phyloP scores from a whole-genome alignment of 1,140 invertebrate genomes.

The Macrobrachium nipponense region DNA sequence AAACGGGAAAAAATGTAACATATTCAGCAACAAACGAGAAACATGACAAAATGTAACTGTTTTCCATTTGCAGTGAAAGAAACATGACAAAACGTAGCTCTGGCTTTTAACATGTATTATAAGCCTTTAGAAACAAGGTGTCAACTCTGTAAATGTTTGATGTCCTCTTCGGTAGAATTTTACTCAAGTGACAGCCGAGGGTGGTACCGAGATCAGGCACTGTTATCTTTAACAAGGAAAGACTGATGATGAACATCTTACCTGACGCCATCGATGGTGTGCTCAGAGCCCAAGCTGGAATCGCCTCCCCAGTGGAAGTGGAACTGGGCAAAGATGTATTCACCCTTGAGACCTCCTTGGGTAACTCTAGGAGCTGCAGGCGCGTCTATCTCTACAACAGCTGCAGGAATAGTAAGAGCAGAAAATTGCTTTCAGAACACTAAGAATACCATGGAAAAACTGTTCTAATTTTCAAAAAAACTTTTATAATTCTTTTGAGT shows the following conservation, averaged over 20 bases:
- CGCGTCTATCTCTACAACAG: slow-evolving; percentile 62
- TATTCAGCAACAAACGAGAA: not conserved
- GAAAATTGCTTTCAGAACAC: not conserved
- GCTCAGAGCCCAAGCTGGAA: slow-evolving; percentile 86
- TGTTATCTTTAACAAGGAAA: no score
- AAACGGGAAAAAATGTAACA: not conserved
- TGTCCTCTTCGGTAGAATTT: not conserved
- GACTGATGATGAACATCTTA: slow-evolving; percentile 64
- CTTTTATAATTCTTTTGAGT: no score
- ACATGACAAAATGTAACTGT: no score
- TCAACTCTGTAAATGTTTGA: no score
- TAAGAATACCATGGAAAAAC: not conserved
- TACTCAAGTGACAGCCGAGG: not conserved
- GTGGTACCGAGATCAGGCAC: not conserved
- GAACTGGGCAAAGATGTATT: slow-evolving; percentile 83
- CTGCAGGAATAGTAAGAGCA: slow-evolving; percentile 12
- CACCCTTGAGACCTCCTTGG: slow-evolving; percentile 71
- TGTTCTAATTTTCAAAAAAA: not conserved
- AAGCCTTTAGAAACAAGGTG: no score
- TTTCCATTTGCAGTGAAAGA: not conserved
- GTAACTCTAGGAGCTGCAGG: slow-evolving; percentile 39
- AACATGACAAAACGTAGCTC: not conserved
- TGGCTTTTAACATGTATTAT: not conserved
- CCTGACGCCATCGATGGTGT: slow-evolving; percentile 79
- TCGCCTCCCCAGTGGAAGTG: slow-evolving; percentile 90